Base-by-base conservation (phyloP, 2,113 vertebrate genomes). In the Ptilorrhoa leucosticta region DNA sequence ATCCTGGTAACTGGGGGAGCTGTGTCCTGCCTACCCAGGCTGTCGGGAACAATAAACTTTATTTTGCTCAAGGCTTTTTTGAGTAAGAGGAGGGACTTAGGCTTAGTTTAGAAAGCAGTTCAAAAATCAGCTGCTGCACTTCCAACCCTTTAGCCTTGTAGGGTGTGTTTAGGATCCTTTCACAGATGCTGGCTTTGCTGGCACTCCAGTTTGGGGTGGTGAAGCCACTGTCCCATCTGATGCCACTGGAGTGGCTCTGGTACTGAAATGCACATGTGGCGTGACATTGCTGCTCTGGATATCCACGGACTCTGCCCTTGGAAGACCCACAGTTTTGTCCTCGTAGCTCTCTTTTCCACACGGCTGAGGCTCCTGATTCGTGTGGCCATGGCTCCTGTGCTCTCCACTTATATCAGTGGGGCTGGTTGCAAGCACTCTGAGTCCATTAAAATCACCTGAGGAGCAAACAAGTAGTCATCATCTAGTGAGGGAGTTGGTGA, bases 111-210 rank as follows among this genome's bases (percentile, higher is more conserved):
- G 73, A 93, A 71, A 84, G 9, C 22, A 9, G 13, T 68, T 51
- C 21, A 30, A 16, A 77, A 72, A 31, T 0, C 28, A 33, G 9
- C 35, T 60, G 18, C 48, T 63, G 9, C 0, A 0, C 6, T 66
- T 39, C 11, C 44, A 47, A 1, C 0, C 0, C 11, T 35, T 27
- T 1, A 26, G 19, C n/a, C 8, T 21, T 37, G n/a, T 42, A 26
- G 63, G 28, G 15, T 27, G 8, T 8, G 58, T 86, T 64, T 20
- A n/a, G 78, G 45, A 6, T 61, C 58, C 33, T 82, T 40, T 47
- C 26, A 5, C 10, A 10, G 12, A 0, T 0, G 2, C 21, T 72
- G 73, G 31, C 16, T 87, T 50, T 73, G 8, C 71, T 44, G 39
- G 30, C 11, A 3, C 50, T 63, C 23, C 7, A 1, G 4, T 37